These are phyloP conservation scores for Pocillopora meandrina DNA, from an alignment of 92 coral and sea anemone species.

Conservation along the genomic window DNA sequence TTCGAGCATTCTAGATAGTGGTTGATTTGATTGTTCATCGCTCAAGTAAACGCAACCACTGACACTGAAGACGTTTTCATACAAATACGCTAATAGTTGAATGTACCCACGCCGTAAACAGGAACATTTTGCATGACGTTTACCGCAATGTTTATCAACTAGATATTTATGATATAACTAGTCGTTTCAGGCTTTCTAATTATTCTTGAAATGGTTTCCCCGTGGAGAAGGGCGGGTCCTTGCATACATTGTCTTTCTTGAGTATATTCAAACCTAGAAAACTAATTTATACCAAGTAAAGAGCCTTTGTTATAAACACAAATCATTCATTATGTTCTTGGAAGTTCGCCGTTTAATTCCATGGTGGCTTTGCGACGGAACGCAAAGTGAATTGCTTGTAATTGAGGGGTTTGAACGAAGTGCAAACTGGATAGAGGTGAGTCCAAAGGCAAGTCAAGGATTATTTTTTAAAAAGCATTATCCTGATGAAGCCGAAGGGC, in stretches of 20 bases:
- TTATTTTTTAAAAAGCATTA: no score
- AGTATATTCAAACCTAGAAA: background rate
- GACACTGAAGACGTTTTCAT: background rate
- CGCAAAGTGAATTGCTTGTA: no score
- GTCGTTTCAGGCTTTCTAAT: background rate
- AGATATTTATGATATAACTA: background rate
- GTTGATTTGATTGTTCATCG: background rate
- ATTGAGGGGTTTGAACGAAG: no score
- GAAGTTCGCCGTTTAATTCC: no score
- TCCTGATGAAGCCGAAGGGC: no score
- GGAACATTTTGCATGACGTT: background rate
- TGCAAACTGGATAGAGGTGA: no score
- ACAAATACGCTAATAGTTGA: conserved; percentile 11
- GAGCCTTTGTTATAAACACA: no score
- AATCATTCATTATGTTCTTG: no score
- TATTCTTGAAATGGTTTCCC: background rate
- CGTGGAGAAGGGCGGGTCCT: background rate
- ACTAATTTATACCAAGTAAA: no score
- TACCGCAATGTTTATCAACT: conserved; percentile 5
- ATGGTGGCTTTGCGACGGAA: no score
- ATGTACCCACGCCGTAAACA: conserved; percentile 1
- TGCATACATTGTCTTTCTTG: background rate
- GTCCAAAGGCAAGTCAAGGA: no score
- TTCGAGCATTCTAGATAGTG: background rate
- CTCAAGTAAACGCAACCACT: background rate